Percentiles rank a stretch among this genome's conserved stretches.
These are phyloP conservation scores for Drosophila paucipuncta DNA, from an alignment of 2,888 invertebrate genomes.

Conservation along the genomic window DNA sequence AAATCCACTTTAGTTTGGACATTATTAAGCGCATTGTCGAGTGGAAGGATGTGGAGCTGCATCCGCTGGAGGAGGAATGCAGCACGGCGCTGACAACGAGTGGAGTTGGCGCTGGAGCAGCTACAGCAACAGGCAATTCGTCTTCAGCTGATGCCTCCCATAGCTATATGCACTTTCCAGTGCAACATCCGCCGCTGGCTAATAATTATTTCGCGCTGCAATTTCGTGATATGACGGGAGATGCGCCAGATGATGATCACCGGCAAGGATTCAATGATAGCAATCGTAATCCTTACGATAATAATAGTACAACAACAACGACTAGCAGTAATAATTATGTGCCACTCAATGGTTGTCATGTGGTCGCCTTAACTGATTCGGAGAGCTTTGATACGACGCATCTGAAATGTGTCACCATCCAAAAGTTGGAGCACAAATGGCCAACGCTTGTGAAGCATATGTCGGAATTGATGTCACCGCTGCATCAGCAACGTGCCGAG, in stretches of 20 bases:
- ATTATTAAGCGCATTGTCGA: conserved; percentile 94
- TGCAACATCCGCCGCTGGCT: conserved; percentile 80
- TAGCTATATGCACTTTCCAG: conserved; percentile 78
- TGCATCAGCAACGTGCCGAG: conserved; percentile 86
- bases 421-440: conserved; percentile 94
- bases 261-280: conserved; percentile 24
- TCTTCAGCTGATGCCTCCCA: conserved; percentile 46
- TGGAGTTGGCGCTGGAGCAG: conserved; percentile 2
- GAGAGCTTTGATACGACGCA: conserved; percentile 94
- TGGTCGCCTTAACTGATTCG: conserved; percentile 89
- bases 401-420: conserved; percentile 94
- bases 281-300: conserved; percentile 21
- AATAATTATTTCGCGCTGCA: conserved; percentile 85
- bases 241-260: conserved; percentile 9
- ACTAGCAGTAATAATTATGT: conserved; percentile 40
- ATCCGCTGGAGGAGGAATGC: conserved; percentile 90
- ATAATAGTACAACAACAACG: conserved; percentile 5
- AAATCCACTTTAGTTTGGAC: conserved; percentile 93
- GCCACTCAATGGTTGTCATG: conserved; percentile 77
- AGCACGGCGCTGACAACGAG: conserved; percentile 18
- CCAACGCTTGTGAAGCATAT: conserved; percentile 91
- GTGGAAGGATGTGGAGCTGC: conserved; percentile 93
- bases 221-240: conserved; percentile 65
- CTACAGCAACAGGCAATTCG: conserved; percentile 3
- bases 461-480: conserved; percentile 80